Evolutionary conservation across 2,113 vertebrate species (phyloP), one percentile per base, ranked within the genome.

Genomic region (Odocoileus hemionus): DNA sequence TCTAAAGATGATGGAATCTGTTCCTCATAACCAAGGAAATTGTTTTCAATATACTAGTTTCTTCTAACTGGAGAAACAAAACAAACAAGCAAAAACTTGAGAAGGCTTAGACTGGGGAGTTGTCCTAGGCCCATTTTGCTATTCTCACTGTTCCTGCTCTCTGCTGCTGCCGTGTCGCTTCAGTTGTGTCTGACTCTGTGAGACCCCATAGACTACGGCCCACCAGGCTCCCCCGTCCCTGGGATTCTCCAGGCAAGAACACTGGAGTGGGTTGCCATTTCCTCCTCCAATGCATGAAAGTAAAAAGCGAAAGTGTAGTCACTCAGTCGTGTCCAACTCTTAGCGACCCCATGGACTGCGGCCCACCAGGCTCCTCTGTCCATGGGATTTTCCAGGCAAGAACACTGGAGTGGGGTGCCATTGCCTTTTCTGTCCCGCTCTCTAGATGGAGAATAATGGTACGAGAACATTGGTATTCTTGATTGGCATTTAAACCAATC

Each of bases 21-120:
- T 80, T 96, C 94, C 57, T 94, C 64, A 70, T 84, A 92, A 87
- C n/a, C 54, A 78, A 95, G 36, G 47, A 93, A 90, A 52, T 95
- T 60, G 36, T 91, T 84, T 91, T 64, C 30, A 80, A 91, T 84
- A 67, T 30, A 83, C 17, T 78, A 14, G 10, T 88, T 95, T 95
- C 33, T 82, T 95, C n/a, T 91, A 91, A 93, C 30, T 93, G 45
- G 28, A 36, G 5, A 64, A 92, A 79, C 64, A 57, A 70, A 80
- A 36, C 45, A 55, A 54, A 84, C 21, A 55, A 79, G 43, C 30
- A 76, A 91, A 79, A 91, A 55, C 12, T 45, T 74, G 13, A 82
- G 52, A 82, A 84, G 39, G 12, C 58, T 74, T 54, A 25, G 47
- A 92, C 23, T 80, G 80, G 45, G 60, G 36, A 76, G 60, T 55